A percentile compares a stretch with the other conserved stretches of the same genome.
Conservation (phyloP, 2,888 invertebrate species). For the Agrilus cyanescens region DNA sequence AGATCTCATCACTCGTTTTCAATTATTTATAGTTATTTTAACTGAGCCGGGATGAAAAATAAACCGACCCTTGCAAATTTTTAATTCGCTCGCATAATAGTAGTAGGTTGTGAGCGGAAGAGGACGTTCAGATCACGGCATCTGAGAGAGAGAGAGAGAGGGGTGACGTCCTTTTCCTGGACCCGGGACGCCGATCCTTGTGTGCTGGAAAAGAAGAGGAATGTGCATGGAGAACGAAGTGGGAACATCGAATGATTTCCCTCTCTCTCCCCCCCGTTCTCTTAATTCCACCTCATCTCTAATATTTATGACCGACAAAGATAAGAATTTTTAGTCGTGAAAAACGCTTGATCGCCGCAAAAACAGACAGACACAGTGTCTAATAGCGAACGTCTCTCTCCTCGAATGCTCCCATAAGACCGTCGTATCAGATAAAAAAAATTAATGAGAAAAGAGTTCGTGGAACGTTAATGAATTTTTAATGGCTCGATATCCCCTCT, state of each 20-base stretch:
- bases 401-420: too few relatives aligned
- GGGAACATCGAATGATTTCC: slow-evolving; percentile 5
- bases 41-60: slow-evolving; percentile 29
- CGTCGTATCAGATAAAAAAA: too few relatives aligned
- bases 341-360: too few relatives aligned
- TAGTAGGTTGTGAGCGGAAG: not conserved
- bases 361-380: too few relatives aligned
- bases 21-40: slow-evolving; percentile 35
- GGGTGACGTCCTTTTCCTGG: slow-evolving; percentile 3
- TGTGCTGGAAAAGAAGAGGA: not conserved
- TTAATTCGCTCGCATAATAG: slow-evolving; percentile 17
- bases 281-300: slow-evolving; percentile 15
- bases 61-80: slow-evolving; percentile 27
- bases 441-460: not conserved
- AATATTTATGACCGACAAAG: slow-evolving; percentile 14
- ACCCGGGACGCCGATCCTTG: not conserved
- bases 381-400: too few relatives aligned
- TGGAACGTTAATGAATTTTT: not conserved
- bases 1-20: slow-evolving; percentile 31
- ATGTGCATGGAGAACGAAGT: slow-evolving; percentile 5
- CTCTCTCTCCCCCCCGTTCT: slow-evolving; percentile 11
- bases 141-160: not conserved
- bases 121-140: not conserved
- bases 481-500: not conserved
- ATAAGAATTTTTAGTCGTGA: slow-evolving; percentile 6